Evolutionary conservation across 2,797 vertebrate species (phyloP).

Genomic region (Diplodus puntazzo): DNA sequence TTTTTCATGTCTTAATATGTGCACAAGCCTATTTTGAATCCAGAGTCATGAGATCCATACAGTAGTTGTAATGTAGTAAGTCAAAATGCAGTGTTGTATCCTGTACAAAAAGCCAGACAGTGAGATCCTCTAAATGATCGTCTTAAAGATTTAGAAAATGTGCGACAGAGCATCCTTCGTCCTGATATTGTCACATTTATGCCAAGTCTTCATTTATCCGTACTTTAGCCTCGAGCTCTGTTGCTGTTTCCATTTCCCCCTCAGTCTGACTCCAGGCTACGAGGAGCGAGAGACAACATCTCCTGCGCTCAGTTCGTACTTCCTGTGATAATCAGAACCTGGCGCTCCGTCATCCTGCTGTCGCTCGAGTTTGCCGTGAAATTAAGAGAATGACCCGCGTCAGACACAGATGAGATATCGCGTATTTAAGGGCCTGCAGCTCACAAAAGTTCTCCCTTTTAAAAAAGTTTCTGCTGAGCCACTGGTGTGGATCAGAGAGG

Average conservation of each 20-base stretch:
- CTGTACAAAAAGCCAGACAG: not conserved
- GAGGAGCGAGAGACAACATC: constrained; percentile 24
- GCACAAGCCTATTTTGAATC: not conserved
- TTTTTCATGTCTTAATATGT: too few species aligned
- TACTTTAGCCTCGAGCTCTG: constrained; percentile 46
- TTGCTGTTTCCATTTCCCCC: constrained; percentile 33
- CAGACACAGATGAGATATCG: not conserved
- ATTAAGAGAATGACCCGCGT: constrained; percentile 22
- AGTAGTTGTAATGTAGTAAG: not conserved
- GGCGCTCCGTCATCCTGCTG: constrained; percentile 19
- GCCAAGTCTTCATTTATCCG: constrained; percentile 52
- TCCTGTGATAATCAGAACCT: constrained; percentile 49
- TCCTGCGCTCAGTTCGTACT: constrained; percentile 21
- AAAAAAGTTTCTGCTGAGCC: constrained; percentile 2
- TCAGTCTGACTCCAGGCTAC: constrained; percentile 46
- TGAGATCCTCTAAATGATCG: not conserved
- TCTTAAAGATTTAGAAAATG: constrained; percentile 13
- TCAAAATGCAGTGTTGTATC: not conserved
- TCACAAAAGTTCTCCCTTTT: constrained; percentile 11
- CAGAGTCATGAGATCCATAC: not conserved
- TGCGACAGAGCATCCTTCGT: constrained; percentile 4
- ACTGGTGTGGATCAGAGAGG: constrained; percentile 1
- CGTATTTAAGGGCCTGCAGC: constrained; percentile 10
- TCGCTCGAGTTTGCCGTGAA: constrained; percentile 18
- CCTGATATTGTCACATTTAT: constrained; percentile 38